phyloP scores from a whole-genome alignment of 1,140 invertebrate genomes.

The Solenopsis fugax region DNA sequence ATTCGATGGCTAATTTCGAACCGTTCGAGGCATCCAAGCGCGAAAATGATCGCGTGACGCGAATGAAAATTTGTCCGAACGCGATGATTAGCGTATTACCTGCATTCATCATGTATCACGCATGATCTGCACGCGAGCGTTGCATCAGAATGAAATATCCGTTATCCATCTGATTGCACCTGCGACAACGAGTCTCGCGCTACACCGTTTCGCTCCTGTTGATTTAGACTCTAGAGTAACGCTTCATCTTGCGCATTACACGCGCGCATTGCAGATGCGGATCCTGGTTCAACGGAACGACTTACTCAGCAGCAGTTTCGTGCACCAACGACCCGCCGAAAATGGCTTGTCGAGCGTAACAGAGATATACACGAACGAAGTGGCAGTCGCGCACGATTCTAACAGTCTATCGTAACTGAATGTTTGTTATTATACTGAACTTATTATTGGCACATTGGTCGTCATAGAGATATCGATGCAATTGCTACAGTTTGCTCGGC shows the following conservation, averaged over 20 bases:
- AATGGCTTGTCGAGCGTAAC: constrained; percentile 43
- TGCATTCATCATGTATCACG: constrained; percentile 12
- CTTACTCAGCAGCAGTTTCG: not conserved
- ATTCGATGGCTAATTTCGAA: not conserved
- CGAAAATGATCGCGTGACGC: not conserved
- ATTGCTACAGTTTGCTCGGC: not conserved
- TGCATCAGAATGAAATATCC: constrained; percentile 16
- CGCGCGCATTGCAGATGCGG: constrained; percentile 10
- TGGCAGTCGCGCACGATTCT: not conserved
- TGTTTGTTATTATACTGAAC: not conserved
- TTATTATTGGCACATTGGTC: not conserved
- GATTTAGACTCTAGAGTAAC: not conserved
- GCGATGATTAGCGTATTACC: constrained; percentile 9
- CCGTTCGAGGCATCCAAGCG: not conserved
- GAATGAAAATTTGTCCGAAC: constrained; percentile 24
- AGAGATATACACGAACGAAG: constrained; percentile 13
- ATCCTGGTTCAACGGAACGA: not conserved
- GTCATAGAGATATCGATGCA: not conserved
- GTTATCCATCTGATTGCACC: constrained; percentile 2
- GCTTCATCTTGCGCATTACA: not conserved
- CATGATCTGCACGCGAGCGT: constrained; percentile 1
- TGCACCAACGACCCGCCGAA: constrained; percentile 24
- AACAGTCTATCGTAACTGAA: not conserved
- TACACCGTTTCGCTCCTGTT: constrained; percentile 31
- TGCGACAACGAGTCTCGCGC: not conserved